Evolutionary conservation across 2,888 invertebrate species (phyloP).

Genomic region (Drosophila paranaensis): DNA sequence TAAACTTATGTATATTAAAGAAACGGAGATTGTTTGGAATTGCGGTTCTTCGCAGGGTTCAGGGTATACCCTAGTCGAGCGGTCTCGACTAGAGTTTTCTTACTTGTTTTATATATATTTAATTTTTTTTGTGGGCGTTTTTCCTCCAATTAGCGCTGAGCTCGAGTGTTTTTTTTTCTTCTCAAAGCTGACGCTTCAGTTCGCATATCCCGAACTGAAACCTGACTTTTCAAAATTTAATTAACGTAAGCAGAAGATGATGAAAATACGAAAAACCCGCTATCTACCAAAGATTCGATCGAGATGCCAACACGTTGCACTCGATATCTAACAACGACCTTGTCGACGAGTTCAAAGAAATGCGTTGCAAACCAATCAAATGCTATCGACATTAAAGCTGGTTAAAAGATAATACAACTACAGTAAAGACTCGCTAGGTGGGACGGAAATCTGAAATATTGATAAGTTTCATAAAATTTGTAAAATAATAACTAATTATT

Average conservation of each 20-base stretch:
- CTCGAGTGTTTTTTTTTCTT: not conserved
- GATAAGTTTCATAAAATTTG: no score
- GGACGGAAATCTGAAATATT: no score
- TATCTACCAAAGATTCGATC: conserved; percentile 20
- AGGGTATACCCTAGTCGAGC: no score
- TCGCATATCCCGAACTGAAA: conserved; percentile 4
- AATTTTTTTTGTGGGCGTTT: conserved; percentile 3
- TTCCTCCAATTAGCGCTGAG: conserved; percentile 3
- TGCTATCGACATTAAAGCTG: conserved; percentile 49
- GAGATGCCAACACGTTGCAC: conserved; percentile 47
- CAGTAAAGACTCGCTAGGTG: not conserved
- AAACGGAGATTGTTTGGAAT: no score
- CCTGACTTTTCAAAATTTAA: not conserved
- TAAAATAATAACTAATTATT: no score
- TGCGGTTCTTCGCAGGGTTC: no score
- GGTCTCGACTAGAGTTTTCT: no score
- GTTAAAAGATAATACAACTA: conserved; percentile 14
- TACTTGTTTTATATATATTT: no score
- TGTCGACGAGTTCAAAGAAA: conserved; percentile 66
- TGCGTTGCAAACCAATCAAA: conserved; percentile 49
- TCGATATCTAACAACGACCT: conserved; percentile 66
- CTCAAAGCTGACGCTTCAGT: conserved; percentile 1
- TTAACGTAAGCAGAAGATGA: not conserved
- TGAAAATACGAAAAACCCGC: not conserved
- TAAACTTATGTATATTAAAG: no score